Base-by-base conservation (phyloP, 2,113 vertebrate species). In the Holacanthus passer region DNA sequence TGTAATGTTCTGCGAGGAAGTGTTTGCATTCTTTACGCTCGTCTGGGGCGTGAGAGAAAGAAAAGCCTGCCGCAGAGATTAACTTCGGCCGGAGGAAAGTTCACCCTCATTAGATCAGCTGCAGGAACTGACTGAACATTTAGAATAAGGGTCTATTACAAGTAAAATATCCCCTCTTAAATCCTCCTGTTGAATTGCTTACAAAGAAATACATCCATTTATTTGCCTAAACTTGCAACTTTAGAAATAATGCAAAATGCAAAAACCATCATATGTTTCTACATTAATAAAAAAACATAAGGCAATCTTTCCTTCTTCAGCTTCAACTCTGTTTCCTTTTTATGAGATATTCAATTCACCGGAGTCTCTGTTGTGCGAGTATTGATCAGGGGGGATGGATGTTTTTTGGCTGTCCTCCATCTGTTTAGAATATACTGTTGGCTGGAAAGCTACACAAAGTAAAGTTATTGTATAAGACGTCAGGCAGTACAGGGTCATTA, bases 301-400 rank as follows among this genome's bases (percentile, higher is more conserved):
- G 64, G 39, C 5, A 17, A 27, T 55, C 12, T 17, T 67, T 48
- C 63, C 19, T 48, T 37, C 58, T 69, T 58, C 39, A 19, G 13
- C 41, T 48, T 24, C 14, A 50, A 12, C 29, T 60, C 43, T 55
- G 52, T 64, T 29, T 20, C 2, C 1, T 55, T 75, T 89, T 85
- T 45, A 79, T 56, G 67, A 81, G 71, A 73, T 87, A 41, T 72
- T 77, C 43, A 43, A 79, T 87, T 59, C 22, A 62, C 79, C 72
- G 37, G 17, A 45, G 4, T 73, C 47, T 41, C 60, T 56, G 35
- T 48, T 67, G 80, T 69, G 62, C 60, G 37, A 45, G 31, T 87
- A 88, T 89, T 80, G 84, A 89, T 91, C 50, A 52, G 29, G 4
- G 31, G 37, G 16, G 67, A 52, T 41, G 63, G 43, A 86, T 73